Base-by-base conservation (phyloP, 2,797 vertebrate genomes). In the Parotocinclus haroldoi region DNA sequence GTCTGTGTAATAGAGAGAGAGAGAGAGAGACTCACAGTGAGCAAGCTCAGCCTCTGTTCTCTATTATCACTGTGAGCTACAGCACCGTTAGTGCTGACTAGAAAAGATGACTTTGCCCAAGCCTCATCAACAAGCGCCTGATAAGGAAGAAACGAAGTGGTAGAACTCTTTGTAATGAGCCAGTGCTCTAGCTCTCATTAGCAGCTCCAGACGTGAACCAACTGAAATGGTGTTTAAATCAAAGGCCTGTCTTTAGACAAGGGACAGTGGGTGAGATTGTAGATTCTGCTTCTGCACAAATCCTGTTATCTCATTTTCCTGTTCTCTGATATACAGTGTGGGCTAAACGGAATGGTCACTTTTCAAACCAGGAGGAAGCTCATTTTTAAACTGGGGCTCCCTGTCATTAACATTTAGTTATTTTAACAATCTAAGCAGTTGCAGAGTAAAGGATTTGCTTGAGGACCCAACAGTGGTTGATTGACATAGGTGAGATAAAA, bases 151-250 rank as follows among this genome's bases (percentile, higher is more conserved):
- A 70, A 72, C 16, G 59, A 63, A 58, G 17, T 40, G 57, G 60
- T 67, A 65, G 44, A 75, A 70, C 63, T 61, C 55, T 79, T 69
- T 50, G 63, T 76, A 76, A 79, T 70, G 69, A 76, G 69, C 48
- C 72, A 60, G 64, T 58, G 64, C 77, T 46, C 27, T 59, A 56
- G 60, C 63, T 75, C 71, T 78, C 67, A 76, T 80, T 80, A 80
- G 70, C 59, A 56, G 72, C 50, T 63, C 61, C 40, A 18, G 18
- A 59, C 63, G 73, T 46, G 19, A 55, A 52, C 69, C 68, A 60
- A 72, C 70, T 62, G 48, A 16, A 75, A 58, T 48, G 51, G 39
- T 38, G 13, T 68, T 67, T 72, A 70, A 79, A 76, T 79, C 69
- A 76, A 79, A 75, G 17, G 13, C 56, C 68, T 45, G 56, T 39